These are phyloP conservation scores for Pangasius krempfi DNA, from an alignment of 2,797 vertebrate genomes.

Conservation along the genomic window DNA sequence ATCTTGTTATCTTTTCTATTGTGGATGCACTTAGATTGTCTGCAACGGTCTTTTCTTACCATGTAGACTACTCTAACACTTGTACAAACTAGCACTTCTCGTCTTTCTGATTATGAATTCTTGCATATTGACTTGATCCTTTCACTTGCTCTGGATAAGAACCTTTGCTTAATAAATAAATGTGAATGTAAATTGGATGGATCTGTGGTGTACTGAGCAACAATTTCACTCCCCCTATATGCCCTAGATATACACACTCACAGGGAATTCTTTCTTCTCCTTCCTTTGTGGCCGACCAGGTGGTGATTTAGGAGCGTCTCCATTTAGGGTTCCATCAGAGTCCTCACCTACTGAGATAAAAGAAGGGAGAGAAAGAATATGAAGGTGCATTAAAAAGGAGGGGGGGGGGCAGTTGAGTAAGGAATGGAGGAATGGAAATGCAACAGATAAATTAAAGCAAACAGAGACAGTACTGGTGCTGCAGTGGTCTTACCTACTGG, in stretches of 20 bases:
- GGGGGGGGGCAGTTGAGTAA: neutral
- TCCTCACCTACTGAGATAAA: conserved; percentile 77
- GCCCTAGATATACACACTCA: conserved; percentile 69
- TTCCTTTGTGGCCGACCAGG: conserved; percentile 83
- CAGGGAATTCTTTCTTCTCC: conserved; percentile 92
- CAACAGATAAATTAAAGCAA: neutral
- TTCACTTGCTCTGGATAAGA: neutral
- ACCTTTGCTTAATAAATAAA: neutral
- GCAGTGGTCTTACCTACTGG: neutral
- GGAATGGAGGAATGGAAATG: neutral
- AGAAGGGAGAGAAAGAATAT: neutral
- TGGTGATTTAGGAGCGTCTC: conserved; percentile 77
- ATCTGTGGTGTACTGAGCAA: neutral
- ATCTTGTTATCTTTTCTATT: neutral
- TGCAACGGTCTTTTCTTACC: neutral
- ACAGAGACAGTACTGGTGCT: neutral
- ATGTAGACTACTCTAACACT: neutral
- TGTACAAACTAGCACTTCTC: neutral
- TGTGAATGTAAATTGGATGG: neutral
- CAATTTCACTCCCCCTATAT: neutral
- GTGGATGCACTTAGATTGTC: neutral
- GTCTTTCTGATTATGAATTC: neutral
- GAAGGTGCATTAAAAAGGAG: neutral
- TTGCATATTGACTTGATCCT: neutral
- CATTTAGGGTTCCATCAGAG: conserved; percentile 78